Base-by-base conservation (phyloP, 2,888 invertebrate genomes). In the Aromia moschata region DNA sequence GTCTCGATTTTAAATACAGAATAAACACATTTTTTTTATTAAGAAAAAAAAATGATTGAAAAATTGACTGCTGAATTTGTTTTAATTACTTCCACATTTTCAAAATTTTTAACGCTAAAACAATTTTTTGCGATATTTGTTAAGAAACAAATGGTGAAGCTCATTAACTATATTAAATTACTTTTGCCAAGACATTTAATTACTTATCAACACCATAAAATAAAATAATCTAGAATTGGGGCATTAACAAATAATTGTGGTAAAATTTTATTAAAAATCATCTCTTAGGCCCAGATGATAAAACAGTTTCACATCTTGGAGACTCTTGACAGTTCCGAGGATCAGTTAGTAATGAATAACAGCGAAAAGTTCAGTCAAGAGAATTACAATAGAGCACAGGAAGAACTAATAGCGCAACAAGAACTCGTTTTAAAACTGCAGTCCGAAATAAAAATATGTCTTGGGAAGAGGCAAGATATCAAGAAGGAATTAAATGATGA, bases 351-450 rank as follows among this genome's bases (percentile, higher is more conserved):
- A 11, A 43, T 30, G 11, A 45, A 15, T 58, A 1, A 58, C 63
- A 17, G 20, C 58, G 14, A 67, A 47, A 52, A 37, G 17, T 43
- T 61, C 15, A 69, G 70, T 36, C 56, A 58, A 31, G 60, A 61
- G 9, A 64, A 58, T n/a, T 57, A 74, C 18, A 67, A 65, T 3
- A 62, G 44, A 14, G 69, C 72, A 0, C 64, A 74, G 43, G 16
- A 37, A 0, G 54, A 67, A 1, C 44, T 75, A 2, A 5, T 70
- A 1, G 60, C 68, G 36, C 74, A 78, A 55, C 77, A 79, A 64
- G 80, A 80, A 67, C 62, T 58, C 9, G 67, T 75, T 12, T 58
- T 80, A 15, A 72, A 64, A 30, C 17, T 61, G n/a, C 78, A 79
- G 61, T 58, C 70, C 5, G 64, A 67, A 56, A 62, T 80, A 14